Conservation (phyloP, 2,797 vertebrate species). For the Phrynocephalus vlangalii region DNA sequence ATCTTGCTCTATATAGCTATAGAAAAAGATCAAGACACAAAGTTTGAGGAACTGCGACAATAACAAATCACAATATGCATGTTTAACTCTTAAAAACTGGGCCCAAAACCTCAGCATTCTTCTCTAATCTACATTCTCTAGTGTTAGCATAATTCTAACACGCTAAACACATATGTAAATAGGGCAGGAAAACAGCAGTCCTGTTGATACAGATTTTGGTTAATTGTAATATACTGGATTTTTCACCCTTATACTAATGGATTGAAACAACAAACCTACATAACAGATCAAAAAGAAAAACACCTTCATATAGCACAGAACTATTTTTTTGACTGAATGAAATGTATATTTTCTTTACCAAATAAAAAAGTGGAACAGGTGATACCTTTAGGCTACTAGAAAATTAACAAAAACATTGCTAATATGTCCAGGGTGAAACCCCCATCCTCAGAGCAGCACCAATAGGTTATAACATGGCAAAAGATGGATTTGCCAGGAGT, state of each 20-base stretch:
- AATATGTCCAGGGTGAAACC: no score
- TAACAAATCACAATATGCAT: slow-evolving; percentile 30
- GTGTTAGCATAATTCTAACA: slow-evolving; percentile 23
- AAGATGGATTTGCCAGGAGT: no score
- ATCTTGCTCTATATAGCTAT: neutral
- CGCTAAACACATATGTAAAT: slow-evolving; percentile 19
- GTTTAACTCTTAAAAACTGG: slow-evolving; percentile 39
- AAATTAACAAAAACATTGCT: no score
- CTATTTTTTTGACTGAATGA: neutral
- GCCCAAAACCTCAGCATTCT: neutral
- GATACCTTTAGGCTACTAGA: no score
- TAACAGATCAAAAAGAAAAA: no score
- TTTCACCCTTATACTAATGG: neutral
- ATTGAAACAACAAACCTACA: neutral
- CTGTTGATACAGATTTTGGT: neutral
- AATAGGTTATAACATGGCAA: no score
- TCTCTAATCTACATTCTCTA: slow-evolving; percentile 19
- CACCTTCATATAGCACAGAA: neutral
- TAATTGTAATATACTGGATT: neutral
- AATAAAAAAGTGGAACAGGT: no score
- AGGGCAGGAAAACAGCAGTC: neutral
- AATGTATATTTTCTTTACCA: neutral
- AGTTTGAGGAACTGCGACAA: slow-evolving; percentile 31
- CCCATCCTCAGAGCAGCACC: no score
- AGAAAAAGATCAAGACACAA: slow-evolving; percentile 23